Evolutionary conservation across 2,888 invertebrate genomes (phyloP), one percentile per base, ranked within the genome.

Genomic region (Meiosimyza decipiens): DNA sequence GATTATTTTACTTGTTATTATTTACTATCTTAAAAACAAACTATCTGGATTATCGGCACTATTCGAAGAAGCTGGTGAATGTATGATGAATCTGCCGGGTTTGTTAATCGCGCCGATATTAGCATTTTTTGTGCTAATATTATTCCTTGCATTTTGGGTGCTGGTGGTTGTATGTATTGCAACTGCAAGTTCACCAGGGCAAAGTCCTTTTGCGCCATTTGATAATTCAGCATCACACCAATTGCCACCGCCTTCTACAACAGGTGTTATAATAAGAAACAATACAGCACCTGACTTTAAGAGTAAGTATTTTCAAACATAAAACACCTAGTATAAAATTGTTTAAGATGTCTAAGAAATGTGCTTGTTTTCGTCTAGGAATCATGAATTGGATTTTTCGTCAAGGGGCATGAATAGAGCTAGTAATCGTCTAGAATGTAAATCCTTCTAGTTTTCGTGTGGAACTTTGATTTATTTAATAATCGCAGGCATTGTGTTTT

Each of bases 31-130:
- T 88, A 90, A 95, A 68, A 93, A 94, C 79, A 91, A 95, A 80
- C 91, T 97, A 0, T 91, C 92, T 54, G 94, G 96, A 82, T 89
- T 97, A 80, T 92, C 95, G 0, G 92, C 93, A 22, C 88, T 98
- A 73, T 97, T 98, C 85, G 92, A 92, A 83, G 97, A 97, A 87
- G 96, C 97, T 1, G 95, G 96, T 15, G 92, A 93, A 81, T 97
- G 96, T 83, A 90, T 98, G 79, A 91, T 92, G 72, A 92, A 93
- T 79, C 90, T 97, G 79, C 97, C 98, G 0, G 92, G 93, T 5
- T 89, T 98, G 62, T 92, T 97, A 82, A 88, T 96, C 57, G 97
- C 97, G 82, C 95, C 95, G 0, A 85, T 95, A 15, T 87, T 95
- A 82, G 97, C 97, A 1, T 95, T 96, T 85, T 80, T 93, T 75